Conservation (phyloP, 2,797 vertebrate species). For the Carapus acus region DNA sequence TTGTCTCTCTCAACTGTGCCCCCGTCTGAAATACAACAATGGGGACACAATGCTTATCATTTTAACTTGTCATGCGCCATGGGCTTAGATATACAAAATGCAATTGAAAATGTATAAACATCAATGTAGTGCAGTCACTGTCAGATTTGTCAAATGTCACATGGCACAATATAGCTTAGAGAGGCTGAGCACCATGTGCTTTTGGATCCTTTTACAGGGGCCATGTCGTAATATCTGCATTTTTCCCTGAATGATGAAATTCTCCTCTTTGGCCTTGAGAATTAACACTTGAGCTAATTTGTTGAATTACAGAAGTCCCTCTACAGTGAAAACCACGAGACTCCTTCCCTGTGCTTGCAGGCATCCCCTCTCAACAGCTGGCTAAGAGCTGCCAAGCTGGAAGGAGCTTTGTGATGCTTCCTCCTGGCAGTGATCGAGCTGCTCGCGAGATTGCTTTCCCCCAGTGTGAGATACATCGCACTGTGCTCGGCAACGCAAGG, state of each 20-base stretch:
- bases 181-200: too few relatives aligned
- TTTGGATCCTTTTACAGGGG: too few relatives aligned
- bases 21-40: too few relatives aligned
- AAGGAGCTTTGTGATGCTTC: constrained; percentile 45
- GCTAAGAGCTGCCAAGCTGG: constrained; percentile 49
- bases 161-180: too few relatives aligned
- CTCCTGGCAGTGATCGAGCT: constrained; percentile 49
- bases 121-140: too few relatives aligned
- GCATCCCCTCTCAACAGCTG: constrained; percentile 52
- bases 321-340: constrained; percentile 30
- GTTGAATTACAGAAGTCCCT: constrained; percentile 27
- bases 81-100: too few relatives aligned
- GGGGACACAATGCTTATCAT: too few relatives aligned
- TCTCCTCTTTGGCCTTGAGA: neutral
- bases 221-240: too few relatives aligned
- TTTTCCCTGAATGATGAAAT: neutral
- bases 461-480: constrained; percentile 31
- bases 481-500: constrained; percentile 52
- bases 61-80: too few relatives aligned
- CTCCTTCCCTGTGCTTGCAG: constrained; percentile 28
- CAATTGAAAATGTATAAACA: too few relatives aligned
- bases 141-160: too few relatives aligned
- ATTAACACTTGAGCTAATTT: constrained; percentile 24
- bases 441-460: constrained; percentile 39
- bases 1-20: too few relatives aligned